Evolutionary conservation across 2,888 invertebrate species (phyloP).

Genomic region (Agrilus mali): DNA sequence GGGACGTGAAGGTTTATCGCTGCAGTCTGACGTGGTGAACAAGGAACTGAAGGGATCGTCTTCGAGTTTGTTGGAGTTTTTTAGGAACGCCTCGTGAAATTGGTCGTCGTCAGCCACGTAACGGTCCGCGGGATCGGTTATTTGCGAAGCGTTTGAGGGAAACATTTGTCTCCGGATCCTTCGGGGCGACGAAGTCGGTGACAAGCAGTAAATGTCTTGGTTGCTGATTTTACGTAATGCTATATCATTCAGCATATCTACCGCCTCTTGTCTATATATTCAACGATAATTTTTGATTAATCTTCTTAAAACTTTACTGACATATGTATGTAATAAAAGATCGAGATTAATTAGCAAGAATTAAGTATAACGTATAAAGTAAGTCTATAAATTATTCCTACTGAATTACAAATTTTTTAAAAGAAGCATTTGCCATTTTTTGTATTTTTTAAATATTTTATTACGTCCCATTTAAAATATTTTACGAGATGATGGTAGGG

Average conservation of each 20-base stretch:
- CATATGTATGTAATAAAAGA: too few relatives aligned
- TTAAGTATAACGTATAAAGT: too few relatives aligned
- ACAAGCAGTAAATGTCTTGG: constrained; percentile 29
- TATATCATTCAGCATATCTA: constrained; percentile 72
- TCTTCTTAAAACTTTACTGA: too few relatives aligned
- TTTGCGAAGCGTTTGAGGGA: constrained; percentile 34
- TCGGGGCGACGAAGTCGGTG: constrained; percentile 49
- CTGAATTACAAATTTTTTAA: too few relatives aligned
- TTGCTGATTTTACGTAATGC: constrained; percentile 59
- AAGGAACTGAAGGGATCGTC: constrained; percentile 31
- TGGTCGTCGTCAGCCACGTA: constrained; percentile 28
- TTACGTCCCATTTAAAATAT: neutral
- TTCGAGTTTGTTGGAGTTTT: constrained; percentile 24
- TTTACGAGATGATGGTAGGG: too few relatives aligned
- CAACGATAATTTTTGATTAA: neutral
- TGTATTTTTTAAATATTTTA: neutral
- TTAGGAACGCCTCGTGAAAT: constrained; percentile 33
- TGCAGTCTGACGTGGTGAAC: constrained; percentile 30
- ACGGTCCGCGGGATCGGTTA: constrained; percentile 17
- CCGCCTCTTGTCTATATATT: constrained; percentile 59
- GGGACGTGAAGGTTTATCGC: constrained; percentile 37
- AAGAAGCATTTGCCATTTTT: too few relatives aligned
- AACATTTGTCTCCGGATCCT: constrained; percentile 27
- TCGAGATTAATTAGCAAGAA: too few relatives aligned
- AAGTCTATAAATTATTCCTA: too few relatives aligned